phyloP scores from a whole-genome alignment of 2,888 invertebrate species.

The Agriopis marginaria region DNA sequence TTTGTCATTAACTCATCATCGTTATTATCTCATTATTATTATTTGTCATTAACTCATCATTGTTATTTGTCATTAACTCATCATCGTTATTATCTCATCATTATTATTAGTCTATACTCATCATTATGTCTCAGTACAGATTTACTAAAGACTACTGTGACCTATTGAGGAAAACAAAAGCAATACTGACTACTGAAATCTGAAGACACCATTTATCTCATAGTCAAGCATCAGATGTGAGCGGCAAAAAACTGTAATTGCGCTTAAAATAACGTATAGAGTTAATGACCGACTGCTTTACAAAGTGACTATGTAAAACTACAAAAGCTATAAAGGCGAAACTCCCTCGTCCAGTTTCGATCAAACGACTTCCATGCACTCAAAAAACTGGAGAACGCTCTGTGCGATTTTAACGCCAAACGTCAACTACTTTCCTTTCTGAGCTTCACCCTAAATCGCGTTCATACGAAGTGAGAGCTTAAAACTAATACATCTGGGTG shows the following conservation, averaged over 20 bases:
- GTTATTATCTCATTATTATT: too few relatives aligned
- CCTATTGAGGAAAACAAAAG: too few relatives aligned
- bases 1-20: too few relatives aligned
- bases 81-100: too few relatives aligned
- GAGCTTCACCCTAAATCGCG: conserved; percentile 74
- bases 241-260: conserved; percentile 35
- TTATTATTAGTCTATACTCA: too few relatives aligned
- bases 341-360: conserved; percentile 46
- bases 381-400: conserved; percentile 57
- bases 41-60: too few relatives aligned
- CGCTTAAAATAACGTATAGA: conserved; percentile 39
- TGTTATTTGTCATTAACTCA: too few relatives aligned
- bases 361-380: conserved; percentile 46
- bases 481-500: conserved; percentile 84
- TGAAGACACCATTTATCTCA: neutral
- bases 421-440: conserved; percentile 72
- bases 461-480: conserved; percentile 78
- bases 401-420: conserved; percentile 67
- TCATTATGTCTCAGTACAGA: too few relatives aligned
- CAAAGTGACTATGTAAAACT: conserved; percentile 44
- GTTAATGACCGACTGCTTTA: conserved; percentile 39
- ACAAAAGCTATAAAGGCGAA: conserved; percentile 45
- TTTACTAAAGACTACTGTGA: too few relatives aligned
- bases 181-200: too few relatives aligned
- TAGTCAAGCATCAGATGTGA: conserved; percentile 20